Evolutionary conservation across 2,888 invertebrate genomes (phyloP).

Genomic region (Tinea trinotella): DNA sequence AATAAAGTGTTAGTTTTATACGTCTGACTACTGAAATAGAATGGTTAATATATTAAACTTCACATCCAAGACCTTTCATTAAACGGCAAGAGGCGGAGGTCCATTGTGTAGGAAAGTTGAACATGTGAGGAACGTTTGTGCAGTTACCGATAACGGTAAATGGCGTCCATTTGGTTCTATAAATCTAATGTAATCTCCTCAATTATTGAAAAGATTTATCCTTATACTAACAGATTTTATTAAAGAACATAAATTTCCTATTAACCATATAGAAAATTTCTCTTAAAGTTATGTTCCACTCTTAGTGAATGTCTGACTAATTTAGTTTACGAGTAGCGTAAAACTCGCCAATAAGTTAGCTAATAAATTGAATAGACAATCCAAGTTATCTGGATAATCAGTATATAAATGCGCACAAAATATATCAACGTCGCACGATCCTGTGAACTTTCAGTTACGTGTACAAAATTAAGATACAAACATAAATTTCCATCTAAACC

Average conservation of each 20-base stretch:
- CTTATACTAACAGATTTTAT: not conserved
- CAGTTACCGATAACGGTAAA: not conserved
- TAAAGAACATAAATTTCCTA: too few relatives aligned
- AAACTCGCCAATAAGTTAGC: too few relatives aligned
- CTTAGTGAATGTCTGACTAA: too few relatives aligned
- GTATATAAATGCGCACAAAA: not conserved
- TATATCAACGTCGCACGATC: not conserved
- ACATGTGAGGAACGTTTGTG: not conserved
- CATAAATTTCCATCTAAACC: constrained; percentile 7
- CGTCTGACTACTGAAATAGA: too few relatives aligned
- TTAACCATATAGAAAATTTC: too few relatives aligned
- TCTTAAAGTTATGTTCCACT: too few relatives aligned
- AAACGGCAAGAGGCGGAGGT: not conserved
- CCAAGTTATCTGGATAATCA: too few relatives aligned
- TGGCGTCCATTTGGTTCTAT: constrained; percentile 1
- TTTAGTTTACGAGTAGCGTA: too few relatives aligned
- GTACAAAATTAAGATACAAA: constrained; percentile 7
- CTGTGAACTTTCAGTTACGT: not conserved
- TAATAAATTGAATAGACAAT: too few relatives aligned
- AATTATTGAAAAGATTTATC: not conserved
- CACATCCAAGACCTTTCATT: not conserved
- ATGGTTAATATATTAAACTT: not conserved
- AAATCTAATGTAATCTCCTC: not conserved
- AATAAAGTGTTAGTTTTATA: too few relatives aligned
- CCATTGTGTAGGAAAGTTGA: not conserved